Evolutionary conservation across 2,113 vertebrate genomes (phyloP).

Genomic region (Zosterops japonicus): DNA sequence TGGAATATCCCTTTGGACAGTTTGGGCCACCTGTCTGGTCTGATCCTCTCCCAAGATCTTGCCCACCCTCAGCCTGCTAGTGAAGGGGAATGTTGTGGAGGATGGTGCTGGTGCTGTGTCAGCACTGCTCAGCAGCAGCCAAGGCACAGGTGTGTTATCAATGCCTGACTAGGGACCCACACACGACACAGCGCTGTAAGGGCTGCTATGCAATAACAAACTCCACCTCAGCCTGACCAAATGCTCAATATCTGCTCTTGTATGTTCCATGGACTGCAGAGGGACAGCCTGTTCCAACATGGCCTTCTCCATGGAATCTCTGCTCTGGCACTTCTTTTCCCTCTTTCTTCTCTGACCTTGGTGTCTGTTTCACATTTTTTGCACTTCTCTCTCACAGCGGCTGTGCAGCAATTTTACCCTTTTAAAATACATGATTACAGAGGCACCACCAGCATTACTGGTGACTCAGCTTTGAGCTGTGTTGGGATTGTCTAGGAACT

Average conservation of each 20-base stretch:
- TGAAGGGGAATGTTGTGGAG: too few relatives aligned
- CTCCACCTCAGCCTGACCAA: neutral
- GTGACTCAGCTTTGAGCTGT: neutral
- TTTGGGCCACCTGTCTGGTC: neutral
- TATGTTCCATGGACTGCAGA: neutral
- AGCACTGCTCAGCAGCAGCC: neutral
- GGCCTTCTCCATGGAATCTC: neutral
- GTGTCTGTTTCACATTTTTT: neutral
- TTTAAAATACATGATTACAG: neutral
- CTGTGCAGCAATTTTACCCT: neutral
- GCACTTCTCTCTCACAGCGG: neutral
- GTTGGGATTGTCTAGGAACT: accelerated
- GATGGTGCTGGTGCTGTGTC: neutral
- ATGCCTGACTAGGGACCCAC: too few relatives aligned
- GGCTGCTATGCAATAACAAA: neutral
- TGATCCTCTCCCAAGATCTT: neutral
- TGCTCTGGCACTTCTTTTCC: neutral
- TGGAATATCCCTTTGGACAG: neutral
- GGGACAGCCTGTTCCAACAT: neutral
- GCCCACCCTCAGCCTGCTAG: too few relatives aligned
- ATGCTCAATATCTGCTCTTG: accelerated
- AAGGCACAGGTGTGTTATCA: neutral
- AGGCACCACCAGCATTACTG: neutral
- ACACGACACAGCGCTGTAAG: too few relatives aligned
- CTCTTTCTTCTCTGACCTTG: neutral